A percentile compares a stretch with the other conserved stretches of the same genome.
These are phyloP conservation scores for Deilephila porcellus DNA, from an alignment of 2,888 invertebrate species.

Conservation along the genomic window DNA sequence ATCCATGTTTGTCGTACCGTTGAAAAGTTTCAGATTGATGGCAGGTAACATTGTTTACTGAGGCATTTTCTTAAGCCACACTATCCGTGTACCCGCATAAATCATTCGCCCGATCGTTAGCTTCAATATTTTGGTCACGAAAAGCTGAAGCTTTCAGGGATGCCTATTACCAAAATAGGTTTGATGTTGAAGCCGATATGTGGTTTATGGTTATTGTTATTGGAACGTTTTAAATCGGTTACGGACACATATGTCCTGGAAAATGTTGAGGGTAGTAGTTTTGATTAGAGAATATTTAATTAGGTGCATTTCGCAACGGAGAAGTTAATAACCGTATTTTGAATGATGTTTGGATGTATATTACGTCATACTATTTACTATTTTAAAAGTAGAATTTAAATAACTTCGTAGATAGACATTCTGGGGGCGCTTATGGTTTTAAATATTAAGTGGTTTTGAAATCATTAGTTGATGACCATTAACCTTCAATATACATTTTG, in stretches of 20 bases:
- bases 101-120: slow-evolving; percentile 48
- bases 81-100: slow-evolving; percentile 45
- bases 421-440: too few species aligned
- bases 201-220: slow-evolving; percentile 11
- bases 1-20: slow-evolving; percentile 21
- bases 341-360: too few species aligned
- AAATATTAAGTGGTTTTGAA: too few species aligned
- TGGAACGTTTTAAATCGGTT: slow-evolving; percentile 15
- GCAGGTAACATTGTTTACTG: slow-evolving; percentile 37
- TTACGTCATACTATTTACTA: too few species aligned
- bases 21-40: slow-evolving; percentile 26
- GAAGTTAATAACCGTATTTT: not conserved
- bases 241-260: not conserved
- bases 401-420: too few species aligned
- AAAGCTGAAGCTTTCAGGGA: slow-evolving; percentile 24
- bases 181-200: slow-evolving; percentile 9
- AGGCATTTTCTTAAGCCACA: slow-evolving; percentile 42
- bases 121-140: slow-evolving; percentile 45
- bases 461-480: too few species aligned
- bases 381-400: too few species aligned
- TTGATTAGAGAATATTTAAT: not conserved
- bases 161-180: slow-evolving; percentile 26
- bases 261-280: not conserved
- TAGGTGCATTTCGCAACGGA: not conserved
- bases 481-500: too few species aligned